Evolutionary conservation across 2,113 vertebrate species (phyloP), one percentile per base, ranked within the genome.

Genomic region (Malaclemys terrapin): DNA sequence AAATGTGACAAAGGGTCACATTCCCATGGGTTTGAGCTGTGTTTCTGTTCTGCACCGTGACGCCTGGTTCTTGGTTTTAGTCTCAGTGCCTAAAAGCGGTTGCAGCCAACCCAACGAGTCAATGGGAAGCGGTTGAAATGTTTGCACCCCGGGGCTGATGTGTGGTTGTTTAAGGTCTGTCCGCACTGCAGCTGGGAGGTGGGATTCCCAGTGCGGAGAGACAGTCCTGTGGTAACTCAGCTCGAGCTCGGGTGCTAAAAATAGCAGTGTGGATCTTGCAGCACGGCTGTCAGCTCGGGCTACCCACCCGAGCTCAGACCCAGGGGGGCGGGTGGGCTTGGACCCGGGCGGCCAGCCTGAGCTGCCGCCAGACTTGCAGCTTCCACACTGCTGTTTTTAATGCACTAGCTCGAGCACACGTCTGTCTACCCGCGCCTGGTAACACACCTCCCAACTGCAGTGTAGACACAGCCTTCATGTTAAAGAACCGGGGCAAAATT

Each of bases 1-100:
- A 47, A 87, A 25, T 1, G n/a, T 85, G 90, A 80, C 90, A 92
- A 97, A 92, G 90, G 89, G 87, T 85, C 96, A 4, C 11, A 24
- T 96, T 94, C 94, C 93, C 90, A 17, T 27, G 49, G 82, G 27
- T 95, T 96, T 93, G 89, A 92, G 78, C 85, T 82, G 85, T 53
- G 47, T 93, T 95, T 80, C 84, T 29, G 89, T 65, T 49, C 83
- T 96, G 49, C 12, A 1, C 72, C 86, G 49, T 78, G 85, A 89
- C 79, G 95, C 35, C 83, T 96, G 93, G 91, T 87, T 91, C 93
- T 96, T 82, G n/a, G 1, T 10, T 17, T 59, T 22, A 8, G n/a
- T 49, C 80, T 27, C 80, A 62, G 81, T 91, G 87, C 91, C 52
- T 91, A 65, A 69, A 85, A 8, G 1, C 59, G 81, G 84, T 87